Evolutionary conservation across 2,888 invertebrate genomes (phyloP).

Genomic region (Rhorus exstirpatorius): DNA sequence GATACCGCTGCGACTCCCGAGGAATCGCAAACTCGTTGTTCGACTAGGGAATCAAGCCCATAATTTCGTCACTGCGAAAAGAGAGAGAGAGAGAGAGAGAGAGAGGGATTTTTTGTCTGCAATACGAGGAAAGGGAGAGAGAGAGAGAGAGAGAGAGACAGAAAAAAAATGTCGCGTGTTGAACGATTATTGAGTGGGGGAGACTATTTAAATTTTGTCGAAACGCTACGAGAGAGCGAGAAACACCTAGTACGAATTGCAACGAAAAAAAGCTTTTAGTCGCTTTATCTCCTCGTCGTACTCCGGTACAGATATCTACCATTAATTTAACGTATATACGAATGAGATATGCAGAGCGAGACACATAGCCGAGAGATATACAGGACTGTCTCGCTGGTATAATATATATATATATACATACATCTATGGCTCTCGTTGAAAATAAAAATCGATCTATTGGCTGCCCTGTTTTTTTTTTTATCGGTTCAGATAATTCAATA

Average conservation of each 20-base stretch:
- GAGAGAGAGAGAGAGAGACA: conserved; percentile 7
- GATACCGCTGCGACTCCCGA: conserved; percentile 55
- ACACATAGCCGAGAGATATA: conserved; percentile 41
- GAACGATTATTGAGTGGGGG: conserved; percentile 58
- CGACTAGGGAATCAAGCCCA: conserved; percentile 59
- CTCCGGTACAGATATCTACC: conserved; percentile 60
- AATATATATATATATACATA: background rate
- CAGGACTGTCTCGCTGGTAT: conserved; percentile 22
- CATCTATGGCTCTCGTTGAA: conserved; percentile 3
- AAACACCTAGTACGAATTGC: conserved; percentile 74
- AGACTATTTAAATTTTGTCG: conserved; percentile 64
- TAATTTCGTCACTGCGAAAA: conserved; percentile 59
- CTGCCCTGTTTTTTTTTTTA: background rate
- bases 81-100: conserved; percentile 37
- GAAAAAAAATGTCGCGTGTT: conserved; percentile 47
- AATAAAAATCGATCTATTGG: conserved; percentile 42
- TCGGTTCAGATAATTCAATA: background rate
- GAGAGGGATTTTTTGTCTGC: conserved; percentile 19
- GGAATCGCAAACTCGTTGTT: conserved; percentile 70
- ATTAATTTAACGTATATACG: conserved; percentile 77
- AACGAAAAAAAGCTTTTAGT: conserved; percentile 80
- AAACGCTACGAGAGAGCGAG: conserved; percentile 38
- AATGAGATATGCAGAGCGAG: conserved; percentile 62
- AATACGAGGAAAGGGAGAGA: background rate
- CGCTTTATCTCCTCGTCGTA: conserved; percentile 75